phyloP scores from a whole-genome alignment of 2,113 vertebrate genomes.

The Lepisosteus oculatus region DNA sequence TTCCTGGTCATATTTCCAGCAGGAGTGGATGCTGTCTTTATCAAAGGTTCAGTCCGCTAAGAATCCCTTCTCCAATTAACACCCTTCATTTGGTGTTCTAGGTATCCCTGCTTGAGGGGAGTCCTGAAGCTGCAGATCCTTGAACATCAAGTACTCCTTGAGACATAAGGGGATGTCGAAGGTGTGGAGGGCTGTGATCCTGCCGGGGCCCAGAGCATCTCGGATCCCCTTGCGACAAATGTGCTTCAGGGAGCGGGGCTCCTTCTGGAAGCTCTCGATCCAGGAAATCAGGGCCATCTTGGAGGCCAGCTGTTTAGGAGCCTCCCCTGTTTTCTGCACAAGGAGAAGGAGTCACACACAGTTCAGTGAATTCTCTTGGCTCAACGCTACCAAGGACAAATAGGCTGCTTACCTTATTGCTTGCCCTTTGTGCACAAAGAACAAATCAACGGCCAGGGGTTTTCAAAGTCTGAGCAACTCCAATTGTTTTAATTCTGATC shows the following conservation, averaged over 20 bases:
- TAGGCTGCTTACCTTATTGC: too few species aligned
- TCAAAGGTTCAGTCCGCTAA: too few species aligned
- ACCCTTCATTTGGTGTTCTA: too few species aligned
- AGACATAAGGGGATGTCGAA: slow-evolving; percentile 38
- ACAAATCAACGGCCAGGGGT: too few species aligned
- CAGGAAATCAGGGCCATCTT: slow-evolving; percentile 38
- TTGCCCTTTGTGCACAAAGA: too few species aligned
- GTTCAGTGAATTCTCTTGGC: too few species aligned
- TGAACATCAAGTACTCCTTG: slow-evolving; percentile 45
- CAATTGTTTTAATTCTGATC: too few species aligned
- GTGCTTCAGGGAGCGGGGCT: slow-evolving; percentile 42
- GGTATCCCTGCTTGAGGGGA: neutral
- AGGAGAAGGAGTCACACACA: neutral
- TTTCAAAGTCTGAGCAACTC: too few species aligned
- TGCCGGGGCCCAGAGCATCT: slow-evolving; percentile 28
- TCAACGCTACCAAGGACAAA: too few species aligned
- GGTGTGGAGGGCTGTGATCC: slow-evolving; percentile 32
- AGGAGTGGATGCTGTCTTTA: too few species aligned
- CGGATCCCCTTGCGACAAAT: slow-evolving; percentile 31
- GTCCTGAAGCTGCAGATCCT: slow-evolving; percentile 39
- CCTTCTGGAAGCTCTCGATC: slow-evolving; percentile 38
- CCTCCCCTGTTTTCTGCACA: slow-evolving; percentile 42
- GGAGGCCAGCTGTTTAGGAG: slow-evolving; percentile 43
- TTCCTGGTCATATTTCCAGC: too few species aligned
- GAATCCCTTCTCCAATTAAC: too few species aligned